A percentile compares a stretch with the other conserved stretches of the same genome.
Conservation (phyloP, 2,888 invertebrate species). For the Theretra japonica region DNA sequence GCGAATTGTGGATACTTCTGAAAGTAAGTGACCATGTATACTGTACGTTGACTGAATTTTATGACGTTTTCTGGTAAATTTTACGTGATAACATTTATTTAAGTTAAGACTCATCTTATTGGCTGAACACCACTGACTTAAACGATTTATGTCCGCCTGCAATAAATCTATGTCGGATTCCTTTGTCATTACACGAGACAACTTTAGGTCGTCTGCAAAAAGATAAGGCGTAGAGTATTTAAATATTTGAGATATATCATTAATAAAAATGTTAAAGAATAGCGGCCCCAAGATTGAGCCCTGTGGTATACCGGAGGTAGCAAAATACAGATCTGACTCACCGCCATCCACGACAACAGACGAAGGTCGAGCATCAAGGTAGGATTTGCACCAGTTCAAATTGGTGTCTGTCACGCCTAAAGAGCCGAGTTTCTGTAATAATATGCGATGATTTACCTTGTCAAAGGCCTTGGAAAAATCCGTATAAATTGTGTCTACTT, state of each 20-base stretch:
- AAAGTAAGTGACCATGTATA: slow-evolving; percentile 5
- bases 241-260: slow-evolving; percentile 15
- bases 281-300: slow-evolving; percentile 19
- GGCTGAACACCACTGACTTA: slow-evolving; percentile 16
- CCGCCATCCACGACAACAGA: background rate
- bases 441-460: slow-evolving; percentile 11
- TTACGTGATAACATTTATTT: slow-evolving; percentile 18
- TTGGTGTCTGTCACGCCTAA: background rate
- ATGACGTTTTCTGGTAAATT: slow-evolving; percentile 23
- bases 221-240: background rate
- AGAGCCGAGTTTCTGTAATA: background rate
- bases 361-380: background rate
- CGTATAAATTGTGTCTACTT: slow-evolving; percentile 4
- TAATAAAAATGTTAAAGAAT: slow-evolving; percentile 28
- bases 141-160: slow-evolving; percentile 10
- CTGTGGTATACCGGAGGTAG: slow-evolving; percentile 13
- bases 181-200: background rate
- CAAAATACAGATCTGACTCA: slow-evolving; percentile 9
- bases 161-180: background rate
- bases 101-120: background rate
- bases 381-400: slow-evolving; percentile 24
- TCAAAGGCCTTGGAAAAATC: slow-evolving; percentile 1
- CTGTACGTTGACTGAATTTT: slow-evolving; percentile 13
- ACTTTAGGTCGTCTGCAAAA: slow-evolving; percentile 2
- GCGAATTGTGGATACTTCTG: slow-evolving; percentile 1